Percentiles rank a stretch among this genome's conserved stretches.
Conservation (phyloP, 2,888 invertebrate species). For the Neria commutata region DNA sequence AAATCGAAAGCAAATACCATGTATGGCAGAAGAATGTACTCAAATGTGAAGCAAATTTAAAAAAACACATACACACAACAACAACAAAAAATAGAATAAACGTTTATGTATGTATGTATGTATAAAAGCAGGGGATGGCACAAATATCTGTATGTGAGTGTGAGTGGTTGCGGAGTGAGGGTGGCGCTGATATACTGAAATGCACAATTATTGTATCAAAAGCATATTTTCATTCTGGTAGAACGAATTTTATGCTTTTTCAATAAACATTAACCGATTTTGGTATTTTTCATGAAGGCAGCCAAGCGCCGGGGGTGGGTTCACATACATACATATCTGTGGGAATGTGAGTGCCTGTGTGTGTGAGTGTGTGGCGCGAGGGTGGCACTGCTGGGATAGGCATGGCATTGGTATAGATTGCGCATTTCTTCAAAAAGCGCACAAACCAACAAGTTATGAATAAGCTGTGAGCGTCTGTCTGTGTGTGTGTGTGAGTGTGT, state of each 20-base stretch:
- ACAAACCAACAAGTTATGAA: slow-evolving; percentile 1
- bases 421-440: slow-evolving; percentile 9
- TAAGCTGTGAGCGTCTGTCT: neutral
- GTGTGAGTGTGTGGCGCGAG: no score
- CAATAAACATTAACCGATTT: slow-evolving; percentile 64
- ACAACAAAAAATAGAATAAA: neutral
- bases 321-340: neutral
- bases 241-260: slow-evolving; percentile 63
- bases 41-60: slow-evolving; percentile 35
- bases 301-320: slow-evolving; percentile 1
- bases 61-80: slow-evolving; percentile 20
- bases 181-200: neutral
- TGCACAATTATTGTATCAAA: slow-evolving; percentile 58
- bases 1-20: slow-evolving; percentile 5
- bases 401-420: slow-evolving; percentile 1
- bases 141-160: neutral
- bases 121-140: neutral
- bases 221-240: slow-evolving; percentile 63
- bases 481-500: neutral
- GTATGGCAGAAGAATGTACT: slow-evolving; percentile 17
- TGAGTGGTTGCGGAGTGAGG: neutral
- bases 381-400: no score
- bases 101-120: neutral
- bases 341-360: no score
- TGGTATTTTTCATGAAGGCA: slow-evolving; percentile 53